Evolutionary conservation across 2,888 invertebrate species (phyloP).

Genomic region (Theodoxus fluviatilis): DNA sequence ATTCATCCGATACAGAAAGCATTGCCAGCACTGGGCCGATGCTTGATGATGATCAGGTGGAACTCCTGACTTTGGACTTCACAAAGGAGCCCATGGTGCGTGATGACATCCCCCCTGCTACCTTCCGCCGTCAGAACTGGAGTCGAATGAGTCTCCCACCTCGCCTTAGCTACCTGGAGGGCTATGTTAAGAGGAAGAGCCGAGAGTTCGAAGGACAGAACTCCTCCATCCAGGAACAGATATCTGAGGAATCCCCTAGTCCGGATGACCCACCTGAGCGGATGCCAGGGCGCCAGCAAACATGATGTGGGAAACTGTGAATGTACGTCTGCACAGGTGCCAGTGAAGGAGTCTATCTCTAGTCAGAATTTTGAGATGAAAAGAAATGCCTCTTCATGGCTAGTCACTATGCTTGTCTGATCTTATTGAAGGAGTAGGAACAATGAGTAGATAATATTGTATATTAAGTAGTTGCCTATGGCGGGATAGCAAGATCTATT

Average conservation of each 20-base stretch:
- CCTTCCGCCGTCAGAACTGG: conserved; percentile 38
- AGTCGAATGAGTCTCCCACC: conserved; percentile 55
- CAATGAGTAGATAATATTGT: too few species aligned
- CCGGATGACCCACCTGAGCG: not conserved
- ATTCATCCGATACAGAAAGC: conserved; percentile 62
- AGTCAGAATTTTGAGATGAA: too few species aligned
- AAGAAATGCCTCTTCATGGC: too few species aligned
- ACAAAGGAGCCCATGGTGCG: conserved; percentile 39
- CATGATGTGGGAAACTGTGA: too few species aligned
- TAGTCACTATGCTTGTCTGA: too few species aligned
- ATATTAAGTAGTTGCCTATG: too few species aligned
- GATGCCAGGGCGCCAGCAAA: too few species aligned
- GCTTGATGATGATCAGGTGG: conserved; percentile 65
- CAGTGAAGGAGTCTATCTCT: too few species aligned
- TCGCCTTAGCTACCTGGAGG: conserved; percentile 51
- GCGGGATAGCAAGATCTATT: too few species aligned
- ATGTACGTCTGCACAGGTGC: too few species aligned
- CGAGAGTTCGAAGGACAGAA: conserved; percentile 11
- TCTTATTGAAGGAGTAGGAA: too few species aligned
- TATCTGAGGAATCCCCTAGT: not conserved
- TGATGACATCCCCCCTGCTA: conserved; percentile 33
- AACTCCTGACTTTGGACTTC: conserved; percentile 60
- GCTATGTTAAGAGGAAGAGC: conserved; percentile 40
- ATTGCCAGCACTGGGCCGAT: conserved; percentile 60
- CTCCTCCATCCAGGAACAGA: not conserved